These are phyloP conservation scores for Drosophila equinoxialis DNA, from an alignment of 1,140 invertebrate species.

Conservation along the genomic window DNA sequence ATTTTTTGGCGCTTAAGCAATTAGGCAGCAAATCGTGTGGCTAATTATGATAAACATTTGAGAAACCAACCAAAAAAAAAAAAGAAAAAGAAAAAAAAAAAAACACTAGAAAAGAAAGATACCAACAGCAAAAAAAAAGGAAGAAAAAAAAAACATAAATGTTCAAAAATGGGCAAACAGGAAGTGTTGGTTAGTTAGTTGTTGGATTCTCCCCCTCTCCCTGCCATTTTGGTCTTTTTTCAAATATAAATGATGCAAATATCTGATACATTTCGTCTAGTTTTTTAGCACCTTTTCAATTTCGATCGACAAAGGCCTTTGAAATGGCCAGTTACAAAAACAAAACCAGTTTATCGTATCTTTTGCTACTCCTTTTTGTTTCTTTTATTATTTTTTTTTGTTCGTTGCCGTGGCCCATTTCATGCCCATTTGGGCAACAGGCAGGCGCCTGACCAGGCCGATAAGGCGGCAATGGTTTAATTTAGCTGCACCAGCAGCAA, in stretches of 20 bases:
- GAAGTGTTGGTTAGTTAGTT: slow-evolving; percentile 3
- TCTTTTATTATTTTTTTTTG: neutral
- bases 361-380: slow-evolving; percentile 6
- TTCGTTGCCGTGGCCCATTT: slow-evolving; percentile 45
- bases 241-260: neutral
- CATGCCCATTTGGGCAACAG: slow-evolving; percentile 47
- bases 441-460: slow-evolving; percentile 40
- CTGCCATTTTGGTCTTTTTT: neutral
- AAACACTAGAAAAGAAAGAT: slow-evolving; percentile 15
- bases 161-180: neutral
- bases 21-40: slow-evolving; percentile 75
- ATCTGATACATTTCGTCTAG: neutral
- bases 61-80: slow-evolving; percentile 32
- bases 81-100: slow-evolving; percentile 3
- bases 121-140: neutral
- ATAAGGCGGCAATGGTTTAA: slow-evolving; percentile 80
- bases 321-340: slow-evolving; percentile 2
- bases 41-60: slow-evolving; percentile 77
- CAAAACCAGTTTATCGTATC: slow-evolving; percentile 12
- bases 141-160: slow-evolving; percentile 47
- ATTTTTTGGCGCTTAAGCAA: slow-evolving; percentile 70
- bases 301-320: slow-evolving; percentile 12
- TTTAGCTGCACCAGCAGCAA: slow-evolving; percentile 63
- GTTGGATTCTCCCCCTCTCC: neutral
- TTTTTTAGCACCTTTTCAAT: slow-evolving; percentile 16